Conservation (phyloP, 2,797 vertebrate genomes). For the Danio albolineatus region DNA sequence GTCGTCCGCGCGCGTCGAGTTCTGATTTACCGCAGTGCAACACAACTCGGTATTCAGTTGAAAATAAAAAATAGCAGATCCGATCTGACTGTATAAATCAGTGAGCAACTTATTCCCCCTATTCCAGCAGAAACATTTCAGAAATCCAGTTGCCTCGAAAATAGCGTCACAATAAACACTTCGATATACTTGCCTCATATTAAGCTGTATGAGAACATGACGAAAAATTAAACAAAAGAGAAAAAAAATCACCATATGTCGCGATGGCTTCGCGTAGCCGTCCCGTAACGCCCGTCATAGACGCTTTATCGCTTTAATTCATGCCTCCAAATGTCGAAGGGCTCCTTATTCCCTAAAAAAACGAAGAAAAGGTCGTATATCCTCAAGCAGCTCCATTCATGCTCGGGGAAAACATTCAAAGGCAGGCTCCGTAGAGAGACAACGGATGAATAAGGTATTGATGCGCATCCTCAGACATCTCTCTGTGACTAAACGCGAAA, state of each 20-base stretch:
- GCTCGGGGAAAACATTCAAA: conserved; percentile 34
- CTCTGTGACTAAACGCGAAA: conserved; percentile 35
- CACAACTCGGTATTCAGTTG: conserved; percentile 38
- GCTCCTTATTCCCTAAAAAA: background rate
- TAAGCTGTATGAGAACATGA: conserved; percentile 22
- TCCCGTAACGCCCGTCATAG: conserved; percentile 36
- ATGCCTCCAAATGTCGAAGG: background rate
- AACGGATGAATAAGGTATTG: conserved; percentile 47
- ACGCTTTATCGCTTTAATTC: conserved; percentile 21
- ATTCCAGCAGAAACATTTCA: background rate
- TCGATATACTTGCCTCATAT: conserved; percentile 33
- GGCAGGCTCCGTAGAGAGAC: conserved; percentile 35
- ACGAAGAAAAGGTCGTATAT: conserved; percentile 32
- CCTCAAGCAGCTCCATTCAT: conserved; percentile 40
- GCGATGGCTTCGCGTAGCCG: conserved; percentile 19
- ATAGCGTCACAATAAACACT: background rate
- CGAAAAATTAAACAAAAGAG: background rate
- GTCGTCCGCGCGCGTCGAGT: conserved; percentile 32
- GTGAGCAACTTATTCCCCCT: conserved; percentile 21
- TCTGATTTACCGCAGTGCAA: conserved; percentile 63
- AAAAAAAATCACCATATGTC: conserved; percentile 11
- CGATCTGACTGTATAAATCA: conserved; percentile 10
- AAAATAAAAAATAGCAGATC: conserved; percentile 27
- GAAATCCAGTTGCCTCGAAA: background rate
- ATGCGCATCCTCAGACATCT: conserved; percentile 48